A percentile compares a stretch with the other conserved stretches of the same genome.
These are phyloP conservation scores for Poeciliopsis infans DNA, from an alignment of 2,797 vertebrate genomes.

Conservation along the genomic window DNA sequence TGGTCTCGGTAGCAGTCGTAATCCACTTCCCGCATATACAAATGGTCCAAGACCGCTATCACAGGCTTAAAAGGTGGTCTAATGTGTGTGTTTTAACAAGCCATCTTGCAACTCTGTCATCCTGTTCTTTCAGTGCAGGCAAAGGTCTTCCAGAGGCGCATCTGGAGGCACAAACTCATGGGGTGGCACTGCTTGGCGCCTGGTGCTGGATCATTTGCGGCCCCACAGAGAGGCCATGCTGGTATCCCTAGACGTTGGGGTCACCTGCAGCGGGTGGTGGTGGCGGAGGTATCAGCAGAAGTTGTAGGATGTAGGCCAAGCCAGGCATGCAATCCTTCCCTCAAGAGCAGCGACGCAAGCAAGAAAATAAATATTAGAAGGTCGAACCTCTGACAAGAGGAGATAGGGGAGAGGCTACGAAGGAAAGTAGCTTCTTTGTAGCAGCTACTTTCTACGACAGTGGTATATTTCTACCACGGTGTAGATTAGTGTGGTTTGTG, in stretches of 20 bases:
- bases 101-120: conserved; percentile 15
- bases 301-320: conserved; percentile 69
- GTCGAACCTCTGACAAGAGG: conserved; percentile 38
- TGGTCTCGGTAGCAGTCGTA: neutral
- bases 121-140: conserved; percentile 1
- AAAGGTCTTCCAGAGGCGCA: neutral
- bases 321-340: conserved; percentile 72
- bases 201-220: conserved; percentile 77
- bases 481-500: neutral
- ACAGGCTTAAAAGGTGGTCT: neutral
- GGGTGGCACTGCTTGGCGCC: conserved; percentile 67
- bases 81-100: conserved; percentile 9
- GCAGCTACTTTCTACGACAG: no score
- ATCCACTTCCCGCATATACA: neutral
- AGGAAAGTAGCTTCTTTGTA: conserved; percentile 1
- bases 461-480: neutral
- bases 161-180: conserved; percentile 8
- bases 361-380: conserved; percentile 73
- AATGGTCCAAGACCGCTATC: neutral
- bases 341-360: conserved; percentile 58
- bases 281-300: conserved; percentile 40
- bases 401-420: conserved; percentile 39
- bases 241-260: conserved; percentile 60
- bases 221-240: conserved; percentile 71
- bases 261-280: conserved; percentile 69